These are phyloP conservation scores for Rattus norvegicus DNA, from an alignment of 2,113 vertebrate species.

Conservation along the genomic window DNA sequence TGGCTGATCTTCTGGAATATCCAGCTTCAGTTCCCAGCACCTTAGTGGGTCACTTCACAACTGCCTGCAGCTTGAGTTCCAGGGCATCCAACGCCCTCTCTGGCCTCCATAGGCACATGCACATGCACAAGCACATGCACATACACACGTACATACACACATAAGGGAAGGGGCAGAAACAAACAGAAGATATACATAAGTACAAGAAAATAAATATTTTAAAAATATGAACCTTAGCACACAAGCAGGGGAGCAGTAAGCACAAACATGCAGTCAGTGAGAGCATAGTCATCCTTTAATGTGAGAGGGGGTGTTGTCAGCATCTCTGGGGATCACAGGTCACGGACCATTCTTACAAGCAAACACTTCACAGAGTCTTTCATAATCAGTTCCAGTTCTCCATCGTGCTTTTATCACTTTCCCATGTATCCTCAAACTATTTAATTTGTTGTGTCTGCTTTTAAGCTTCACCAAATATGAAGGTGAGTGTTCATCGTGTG, in stretches of 20 bases:
- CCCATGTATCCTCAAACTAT: background rate
- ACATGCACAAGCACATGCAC: background rate
- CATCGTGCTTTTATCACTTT: background rate
- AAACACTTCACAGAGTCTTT: background rate
- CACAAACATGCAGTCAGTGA: background rate
- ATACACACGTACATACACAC: background rate
- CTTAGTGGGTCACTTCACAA: background rate
- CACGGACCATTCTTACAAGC: background rate
- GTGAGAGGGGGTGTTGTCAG: background rate
- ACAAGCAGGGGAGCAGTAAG: background rate
- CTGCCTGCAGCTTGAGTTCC: background rate
- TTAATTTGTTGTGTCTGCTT: background rate
- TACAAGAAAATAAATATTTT: background rate
- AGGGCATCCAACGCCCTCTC: background rate
- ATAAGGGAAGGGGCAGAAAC: background rate
- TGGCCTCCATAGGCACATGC: background rate
- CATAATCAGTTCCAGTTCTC: background rate
- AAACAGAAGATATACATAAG: background rate
- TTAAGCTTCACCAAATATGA: background rate
- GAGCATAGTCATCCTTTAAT: background rate
- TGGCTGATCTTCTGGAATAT: background rate
- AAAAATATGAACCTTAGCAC: background rate
- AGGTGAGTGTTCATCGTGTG: background rate
- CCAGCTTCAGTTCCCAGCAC: background rate
- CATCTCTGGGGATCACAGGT: background rate